Evolutionary conservation across 2,113 vertebrate species (phyloP).

Genomic region (Trogon melanurus): DNA sequence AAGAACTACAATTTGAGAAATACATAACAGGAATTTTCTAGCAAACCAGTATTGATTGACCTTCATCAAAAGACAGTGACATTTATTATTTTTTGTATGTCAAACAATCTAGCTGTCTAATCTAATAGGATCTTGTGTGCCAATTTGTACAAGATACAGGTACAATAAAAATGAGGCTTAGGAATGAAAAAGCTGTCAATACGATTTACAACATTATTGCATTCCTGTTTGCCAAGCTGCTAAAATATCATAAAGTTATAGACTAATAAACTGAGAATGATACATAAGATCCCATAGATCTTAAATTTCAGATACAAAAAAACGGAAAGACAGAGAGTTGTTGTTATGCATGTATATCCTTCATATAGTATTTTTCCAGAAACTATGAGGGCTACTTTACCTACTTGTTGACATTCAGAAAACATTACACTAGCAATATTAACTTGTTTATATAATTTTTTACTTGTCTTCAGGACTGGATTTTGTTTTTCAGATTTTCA

Average conservation of each 20-base stretch:
- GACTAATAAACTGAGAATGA: constrained; percentile 21
- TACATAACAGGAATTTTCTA: not conserved
- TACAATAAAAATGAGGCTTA: constrained; percentile 67
- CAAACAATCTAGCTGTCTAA: constrained; percentile 35
- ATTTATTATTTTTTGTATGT: constrained; percentile 56
- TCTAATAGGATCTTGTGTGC: constrained; percentile 42
- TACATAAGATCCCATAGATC: not conserved
- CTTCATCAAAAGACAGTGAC: constrained; percentile 55
- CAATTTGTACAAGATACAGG: constrained; percentile 58
- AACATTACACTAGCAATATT: not conserved
- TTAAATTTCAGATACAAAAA: not conserved
- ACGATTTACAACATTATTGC: constrained; percentile 61
- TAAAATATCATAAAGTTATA: constrained; percentile 55
- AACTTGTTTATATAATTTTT: not conserved
- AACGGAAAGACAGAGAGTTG: fast-evolving
- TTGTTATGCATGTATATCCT: not conserved
- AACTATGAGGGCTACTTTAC: not conserved
- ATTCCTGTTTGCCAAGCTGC: constrained; percentile 19
- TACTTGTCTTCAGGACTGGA: not conserved
- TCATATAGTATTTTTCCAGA: not conserved
- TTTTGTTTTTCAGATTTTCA: not conserved
- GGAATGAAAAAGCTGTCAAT: constrained; percentile 61
- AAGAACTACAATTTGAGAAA: not conserved
- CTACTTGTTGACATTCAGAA: not conserved
- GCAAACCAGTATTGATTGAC: constrained; percentile 31